phyloP scores from a whole-genome alignment of 2,888 invertebrate species.

The Dynastes tityus region DNA sequence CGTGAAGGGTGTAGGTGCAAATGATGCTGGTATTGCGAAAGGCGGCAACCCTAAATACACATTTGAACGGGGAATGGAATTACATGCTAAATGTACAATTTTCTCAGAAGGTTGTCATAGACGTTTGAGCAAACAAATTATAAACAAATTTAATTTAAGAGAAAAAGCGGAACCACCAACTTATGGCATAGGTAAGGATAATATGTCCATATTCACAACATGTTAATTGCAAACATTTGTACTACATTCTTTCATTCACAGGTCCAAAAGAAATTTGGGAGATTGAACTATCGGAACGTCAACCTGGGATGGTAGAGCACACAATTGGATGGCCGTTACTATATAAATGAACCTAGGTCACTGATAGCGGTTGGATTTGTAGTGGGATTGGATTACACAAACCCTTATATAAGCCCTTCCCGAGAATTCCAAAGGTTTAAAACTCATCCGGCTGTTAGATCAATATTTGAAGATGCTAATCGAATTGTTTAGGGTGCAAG shows the following conservation, averaged over 20 bases:
- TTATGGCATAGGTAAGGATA: constrained; percentile 86
- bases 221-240: background rate
- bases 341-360: constrained; percentile 87
- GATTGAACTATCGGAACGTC: constrained; percentile 88
- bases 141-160: constrained; percentile 85
- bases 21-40: constrained; percentile 98
- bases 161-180: constrained; percentile 90
- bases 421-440: constrained; percentile 97
- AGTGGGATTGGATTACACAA: constrained; percentile 94
- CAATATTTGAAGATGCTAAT: constrained; percentile 84
- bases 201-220: constrained; percentile 50
- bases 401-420: constrained; percentile 97
- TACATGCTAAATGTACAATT: constrained; percentile 97
- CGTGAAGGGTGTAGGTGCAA: constrained; percentile 96
- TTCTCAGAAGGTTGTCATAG: constrained; percentile 99
- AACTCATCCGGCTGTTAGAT: constrained; percentile 89
- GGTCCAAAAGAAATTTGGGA: constrained; percentile 96
- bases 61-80: constrained; percentile 98
- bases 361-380: constrained; percentile 95
- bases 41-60: constrained; percentile 97
- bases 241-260: constrained; percentile 42
- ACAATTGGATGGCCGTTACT: constrained; percentile 98
- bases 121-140: constrained; percentile 93
- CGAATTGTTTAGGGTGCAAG: constrained; percentile 97
- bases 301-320: constrained; percentile 95